Evolutionary conservation across 92 coral and sea anemone genomes (phyloP), one percentile per base, ranked within the genome.

Genomic region (Pocillopora meandrina): DNA sequence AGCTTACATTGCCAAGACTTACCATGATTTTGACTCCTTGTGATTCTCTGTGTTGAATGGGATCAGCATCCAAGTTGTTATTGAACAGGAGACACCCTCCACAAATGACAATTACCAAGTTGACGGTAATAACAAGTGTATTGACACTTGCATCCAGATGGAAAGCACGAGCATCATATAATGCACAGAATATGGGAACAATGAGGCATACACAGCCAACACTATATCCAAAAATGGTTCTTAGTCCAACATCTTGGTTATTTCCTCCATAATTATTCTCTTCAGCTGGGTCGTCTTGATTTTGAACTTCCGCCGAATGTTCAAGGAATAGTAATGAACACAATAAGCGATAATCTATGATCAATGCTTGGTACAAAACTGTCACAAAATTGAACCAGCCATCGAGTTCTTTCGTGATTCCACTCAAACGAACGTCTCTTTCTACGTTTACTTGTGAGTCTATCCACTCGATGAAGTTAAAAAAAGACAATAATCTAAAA

Each of bases 381-480:
- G 23, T 65, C 8, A 87, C 47, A 59, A 87, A 59, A 34, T 62
- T 65, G 49, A 82, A 90, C 65, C 74, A 82, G 1, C 33, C 12
- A 31, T 82, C 90, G 69, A 63, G 77, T 12, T 64, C 57, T 49
- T 12, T 16, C 3, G 4, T 17, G 13, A 86, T 57, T 59, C 78
- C 75, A n/a, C 84, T 77, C 10, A 90, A 84, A 19, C 55, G 23
- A 33, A 90, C 67, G 52, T 90, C 92, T 23, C 65, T 78, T 23
- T 85, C 85, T 33, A 55, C 67, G 71, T 90, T 86, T 15, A 87
- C 87, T 19, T 86, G 81, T 9, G 88, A 77, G 85, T 91, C 90
- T 20, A 93, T 76, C 97, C 97, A 93, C 74, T 75, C 82, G 11
- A 87, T 88, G 56, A 93, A 79, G 83, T 93, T 93, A 23, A 85